Conservation (phyloP, 2,113 vertebrate species). For the Bagarius yarrelli region DNA sequence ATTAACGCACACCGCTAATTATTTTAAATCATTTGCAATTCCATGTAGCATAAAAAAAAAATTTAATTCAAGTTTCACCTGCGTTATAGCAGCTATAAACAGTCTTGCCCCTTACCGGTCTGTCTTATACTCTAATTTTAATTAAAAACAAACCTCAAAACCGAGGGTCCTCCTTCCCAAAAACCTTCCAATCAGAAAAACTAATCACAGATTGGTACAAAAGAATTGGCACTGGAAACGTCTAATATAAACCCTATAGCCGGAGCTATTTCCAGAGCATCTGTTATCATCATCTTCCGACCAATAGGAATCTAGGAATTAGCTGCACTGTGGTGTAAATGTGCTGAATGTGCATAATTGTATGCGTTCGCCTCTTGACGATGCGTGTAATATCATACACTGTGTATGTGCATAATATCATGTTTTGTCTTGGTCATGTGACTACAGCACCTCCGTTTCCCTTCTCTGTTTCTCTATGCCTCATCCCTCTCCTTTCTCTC, state of each 20-base stretch:
- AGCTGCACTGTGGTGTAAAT: background rate
- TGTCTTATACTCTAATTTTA: background rate
- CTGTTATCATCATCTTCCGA: background rate
- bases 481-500: conserved; percentile 10
- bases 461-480: conserved; percentile 56
- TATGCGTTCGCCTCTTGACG: background rate
- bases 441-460: conserved; percentile 57
- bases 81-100: background rate
- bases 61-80: too few relatives aligned
- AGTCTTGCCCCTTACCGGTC: background rate
- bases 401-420: background rate
- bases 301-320: background rate
- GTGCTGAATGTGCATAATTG: background rate
- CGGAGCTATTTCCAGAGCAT: background rate
- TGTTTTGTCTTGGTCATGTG: conserved; percentile 51
- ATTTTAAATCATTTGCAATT: too few relatives aligned
- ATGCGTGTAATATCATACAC: background rate
- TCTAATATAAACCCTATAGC: background rate
- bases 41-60: too few relatives aligned
- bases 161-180: background rate
- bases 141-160: background rate
- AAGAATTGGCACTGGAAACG: background rate
- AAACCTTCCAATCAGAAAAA: background rate
- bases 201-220: background rate
- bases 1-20: too few relatives aligned